These are phyloP conservation scores for Nomada goodeniana DNA, from an alignment of 2,888 invertebrate species.

Conservation along the genomic window DNA sequence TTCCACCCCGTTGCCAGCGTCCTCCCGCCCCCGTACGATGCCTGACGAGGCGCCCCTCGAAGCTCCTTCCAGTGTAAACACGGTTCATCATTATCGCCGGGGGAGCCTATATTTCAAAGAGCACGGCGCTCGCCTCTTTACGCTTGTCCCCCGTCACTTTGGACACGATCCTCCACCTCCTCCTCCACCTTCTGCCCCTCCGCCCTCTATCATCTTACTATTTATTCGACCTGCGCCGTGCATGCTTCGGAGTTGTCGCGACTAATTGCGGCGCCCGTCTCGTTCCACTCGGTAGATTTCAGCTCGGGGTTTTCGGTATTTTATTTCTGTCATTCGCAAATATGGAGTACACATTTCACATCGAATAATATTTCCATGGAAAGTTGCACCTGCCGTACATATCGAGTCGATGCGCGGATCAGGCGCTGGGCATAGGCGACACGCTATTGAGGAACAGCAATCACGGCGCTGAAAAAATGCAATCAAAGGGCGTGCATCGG, in stretches of 20 bases:
- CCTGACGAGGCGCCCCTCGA: conserved; percentile 71
- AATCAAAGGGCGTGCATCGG: conserved; percentile 64
- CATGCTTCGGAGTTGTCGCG: neutral
- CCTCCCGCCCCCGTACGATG: conserved; percentile 54
- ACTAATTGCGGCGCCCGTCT: conserved; percentile 21
- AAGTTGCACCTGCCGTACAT: neutral
- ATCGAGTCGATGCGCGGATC: neutral
- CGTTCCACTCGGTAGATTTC: neutral
- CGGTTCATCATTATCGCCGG: conserved; percentile 83
- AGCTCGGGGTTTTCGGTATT: no score
- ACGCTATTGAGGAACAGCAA: conserved; percentile 30
- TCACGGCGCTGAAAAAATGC: conserved; percentile 24
- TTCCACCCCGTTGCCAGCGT: conserved; percentile 48
- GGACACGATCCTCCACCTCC: conserved; percentile 53
- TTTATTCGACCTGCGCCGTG: conserved; percentile 33
- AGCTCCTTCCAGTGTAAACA: conserved; percentile 80
- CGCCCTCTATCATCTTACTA: conserved; percentile 17
- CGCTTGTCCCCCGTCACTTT: conserved; percentile 69
- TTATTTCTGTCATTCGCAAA: no score
- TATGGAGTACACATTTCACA: neutral
- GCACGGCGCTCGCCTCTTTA: conserved; percentile 65
- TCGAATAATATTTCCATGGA: neutral
- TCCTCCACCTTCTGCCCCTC: neutral
- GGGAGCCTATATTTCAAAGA: conserved; percentile 77
- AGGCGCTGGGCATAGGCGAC: neutral